phyloP scores from a whole-genome alignment of 1,140 invertebrate genomes.

The Paralvinella palmiformis region DNA sequence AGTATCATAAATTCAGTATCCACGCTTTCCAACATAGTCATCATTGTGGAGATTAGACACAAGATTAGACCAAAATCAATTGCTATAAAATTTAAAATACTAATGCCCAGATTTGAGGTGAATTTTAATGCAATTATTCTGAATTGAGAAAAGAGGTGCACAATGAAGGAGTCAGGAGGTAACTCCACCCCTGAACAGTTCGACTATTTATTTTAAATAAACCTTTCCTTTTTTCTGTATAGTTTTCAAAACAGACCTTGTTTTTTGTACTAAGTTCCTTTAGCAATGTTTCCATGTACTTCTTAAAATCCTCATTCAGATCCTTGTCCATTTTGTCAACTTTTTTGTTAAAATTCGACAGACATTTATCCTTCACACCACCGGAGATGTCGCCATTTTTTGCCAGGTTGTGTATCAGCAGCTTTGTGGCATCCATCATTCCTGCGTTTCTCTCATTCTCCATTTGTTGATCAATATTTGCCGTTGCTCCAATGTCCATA shows the following conservation, averaged over 20 bases:
- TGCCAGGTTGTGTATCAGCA: constrained; percentile 22
- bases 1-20: too few relatives aligned
- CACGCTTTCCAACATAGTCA: too few relatives aligned
- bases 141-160: too few relatives aligned
- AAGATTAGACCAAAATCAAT: too few relatives aligned
- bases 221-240: too few relatives aligned
- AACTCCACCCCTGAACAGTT: too few relatives aligned
- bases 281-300: constrained; percentile 34
- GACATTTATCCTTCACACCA: constrained; percentile 23
- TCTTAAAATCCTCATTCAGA: constrained; percentile 35
- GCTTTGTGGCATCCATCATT: constrained; percentile 21
- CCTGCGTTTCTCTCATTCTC: constrained; percentile 36
- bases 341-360: constrained; percentile 25
- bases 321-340: constrained; percentile 31
- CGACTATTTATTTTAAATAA: too few relatives aligned
- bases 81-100: too few relatives aligned
- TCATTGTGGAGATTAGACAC: too few relatives aligned
- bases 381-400: constrained; percentile 38
- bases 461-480: constrained; percentile 35
- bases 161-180: too few relatives aligned
- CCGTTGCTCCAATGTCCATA: constrained; percentile 37
- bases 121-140: too few relatives aligned
- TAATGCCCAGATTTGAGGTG: too few relatives aligned
- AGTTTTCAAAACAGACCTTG: constrained; percentile 32
- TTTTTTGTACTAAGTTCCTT: constrained; percentile 42